phyloP scores from a whole-genome alignment of 2,113 vertebrate genomes.

The Nothoprocta pentlandii region DNA sequence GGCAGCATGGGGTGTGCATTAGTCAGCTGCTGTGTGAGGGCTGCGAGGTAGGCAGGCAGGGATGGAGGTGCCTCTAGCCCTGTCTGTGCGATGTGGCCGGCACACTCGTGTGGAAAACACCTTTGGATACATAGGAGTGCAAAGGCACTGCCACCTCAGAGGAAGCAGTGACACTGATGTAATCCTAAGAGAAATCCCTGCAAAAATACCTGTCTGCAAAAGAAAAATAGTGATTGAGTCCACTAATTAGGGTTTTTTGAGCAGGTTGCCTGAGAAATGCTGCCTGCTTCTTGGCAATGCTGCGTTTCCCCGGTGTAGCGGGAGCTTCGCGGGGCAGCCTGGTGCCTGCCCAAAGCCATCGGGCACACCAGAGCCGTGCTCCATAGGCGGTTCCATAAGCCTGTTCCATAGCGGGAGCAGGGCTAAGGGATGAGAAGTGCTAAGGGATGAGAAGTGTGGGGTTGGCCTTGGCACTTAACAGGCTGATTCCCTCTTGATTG shows the following conservation, averaged over 20 bases:
- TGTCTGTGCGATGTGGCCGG: not conserved
- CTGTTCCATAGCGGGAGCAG: too few species aligned
- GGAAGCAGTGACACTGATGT: not conserved
- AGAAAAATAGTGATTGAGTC: not conserved
- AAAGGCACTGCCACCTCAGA: not conserved
- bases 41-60: not conserved
- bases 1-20: not conserved
- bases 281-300: rapidly evolving
- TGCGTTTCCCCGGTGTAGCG: not conserved
- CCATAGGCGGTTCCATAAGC: not conserved
- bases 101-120: not conserved
- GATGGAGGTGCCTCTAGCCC: not conserved
- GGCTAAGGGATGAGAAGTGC: too few species aligned
- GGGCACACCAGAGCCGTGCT: not conserved
- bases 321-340: not conserved
- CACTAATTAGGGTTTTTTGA: not conserved
- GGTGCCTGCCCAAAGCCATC: not conserved
- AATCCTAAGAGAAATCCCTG: not conserved
- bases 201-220: not conserved
- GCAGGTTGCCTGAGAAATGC: not conserved
- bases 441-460: not conserved
- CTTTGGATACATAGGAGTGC: not conserved
- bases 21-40: not conserved
- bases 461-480: not conserved
- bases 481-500: not conserved